Conservation (phyloP, 2,888 invertebrate genomes). For the Aspidiotus rigidus region DNA sequence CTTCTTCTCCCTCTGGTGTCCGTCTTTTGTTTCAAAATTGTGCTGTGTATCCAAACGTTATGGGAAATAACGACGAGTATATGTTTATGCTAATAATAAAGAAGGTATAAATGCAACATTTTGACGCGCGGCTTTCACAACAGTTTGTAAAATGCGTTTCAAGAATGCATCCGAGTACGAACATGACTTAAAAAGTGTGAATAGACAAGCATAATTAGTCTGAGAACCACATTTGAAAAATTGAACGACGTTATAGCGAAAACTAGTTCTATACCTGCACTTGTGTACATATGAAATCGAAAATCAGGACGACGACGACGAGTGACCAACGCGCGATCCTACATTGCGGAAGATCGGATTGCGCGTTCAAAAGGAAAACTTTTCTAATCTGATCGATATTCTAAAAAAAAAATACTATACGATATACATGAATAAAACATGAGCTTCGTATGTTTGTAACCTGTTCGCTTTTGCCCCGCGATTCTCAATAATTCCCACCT, state of each 20-base stretch:
- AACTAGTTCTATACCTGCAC: too few relatives aligned
- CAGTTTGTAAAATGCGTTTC: constrained; percentile 18
- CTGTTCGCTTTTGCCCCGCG: neutral
- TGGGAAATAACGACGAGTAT: constrained; percentile 14
- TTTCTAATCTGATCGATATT: neutral
- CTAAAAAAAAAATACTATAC: neutral
- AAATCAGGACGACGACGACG: neutral
- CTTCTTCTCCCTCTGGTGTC: too few relatives aligned
- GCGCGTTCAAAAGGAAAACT: neutral
- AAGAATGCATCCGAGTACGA: constrained; percentile 17
- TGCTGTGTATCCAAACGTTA: constrained; percentile 6
- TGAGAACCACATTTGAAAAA: neutral
- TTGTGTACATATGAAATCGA: neutral
- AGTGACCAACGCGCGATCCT: neutral
- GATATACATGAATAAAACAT: neutral
- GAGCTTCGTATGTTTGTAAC: neutral
- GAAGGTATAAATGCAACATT: constrained; percentile 20
- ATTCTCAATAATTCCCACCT: neutral
- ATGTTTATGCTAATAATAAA: constrained; percentile 30
- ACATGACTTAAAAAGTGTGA: constrained; percentile 17
- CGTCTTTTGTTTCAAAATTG: too few relatives aligned
- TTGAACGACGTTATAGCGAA: neutral
- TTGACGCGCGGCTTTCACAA: constrained; percentile 26
- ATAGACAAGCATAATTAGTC: constrained; percentile 1
- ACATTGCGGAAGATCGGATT: neutral